Evolutionary conservation across 2,797 vertebrate genomes (phyloP), one percentile per base, ranked within the genome.

Genomic region (Thaleichthys pacificus): DNA sequence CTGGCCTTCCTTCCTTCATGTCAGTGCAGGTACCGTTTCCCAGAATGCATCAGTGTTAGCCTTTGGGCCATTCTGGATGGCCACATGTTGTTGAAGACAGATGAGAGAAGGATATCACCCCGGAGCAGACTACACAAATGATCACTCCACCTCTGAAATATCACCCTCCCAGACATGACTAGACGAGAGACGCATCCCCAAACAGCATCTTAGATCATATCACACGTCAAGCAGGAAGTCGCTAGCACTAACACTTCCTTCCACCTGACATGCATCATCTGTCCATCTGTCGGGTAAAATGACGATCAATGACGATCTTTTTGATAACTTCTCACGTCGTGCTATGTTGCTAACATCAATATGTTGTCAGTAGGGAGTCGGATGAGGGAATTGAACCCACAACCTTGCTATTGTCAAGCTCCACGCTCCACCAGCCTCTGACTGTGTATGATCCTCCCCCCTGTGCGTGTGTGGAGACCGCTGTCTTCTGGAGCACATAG

Each of bases 1-100:
- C 57, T 58, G 72, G 66, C 71, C 35, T 51, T 61, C 38, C 60
- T 19, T 32, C 56, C 60, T 24, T 68, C 42, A 64, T 74, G 67
- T 42, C 66, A 51, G 58, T 63, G 67, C 28, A 69, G 66, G 67
- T 63, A 47, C 4, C 3, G 19, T 56, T n/a, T 56, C 68, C 60
- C 72, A 63, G 17, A 42, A 42, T 38, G 47, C 61, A 21, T 17
- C 49, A 56, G 30, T 14, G 21, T 62, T 6, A 56, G 61, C 58
- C 58, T 26, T n/a, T n/a, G 57, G 60, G 42, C 22, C 62, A 6
- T 69, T 69, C 30, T 21, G 62, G 22, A 12, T 21, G 26, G 61
- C 22, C 19, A n/a, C 28, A 2, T 63, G 42, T 63, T 68, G 57
- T 56, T 56, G 38, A 62, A 73, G 67, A 73, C 38, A 32, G 58